Percentiles rank a stretch among this genome's conserved stretches.
Evolutionary conservation across 2,113 vertebrate species (phyloP).

Genomic region (Cichladusa arquata): DNA sequence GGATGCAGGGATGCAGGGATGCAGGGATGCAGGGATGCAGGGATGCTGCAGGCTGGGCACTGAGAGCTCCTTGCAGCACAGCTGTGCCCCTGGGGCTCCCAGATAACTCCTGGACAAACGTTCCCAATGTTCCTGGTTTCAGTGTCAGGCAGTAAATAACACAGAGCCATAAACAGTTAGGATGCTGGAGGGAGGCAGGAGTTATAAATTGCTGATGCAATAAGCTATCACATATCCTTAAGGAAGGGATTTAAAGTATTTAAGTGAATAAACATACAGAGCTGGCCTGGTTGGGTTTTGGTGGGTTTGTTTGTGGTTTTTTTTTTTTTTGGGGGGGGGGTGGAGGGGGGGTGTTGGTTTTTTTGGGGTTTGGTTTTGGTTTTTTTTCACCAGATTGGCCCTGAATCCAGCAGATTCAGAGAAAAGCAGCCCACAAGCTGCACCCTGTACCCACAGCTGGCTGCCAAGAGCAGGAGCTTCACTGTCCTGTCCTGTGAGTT

Average conservation of each 20-base stretch:
- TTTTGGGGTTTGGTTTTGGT: background rate
- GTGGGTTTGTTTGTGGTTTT: background rate
- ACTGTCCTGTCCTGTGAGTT: background rate
- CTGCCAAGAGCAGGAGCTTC: background rate
- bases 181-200: background rate
- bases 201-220: slow-evolving; percentile 11
- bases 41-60: background rate
- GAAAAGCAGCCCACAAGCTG: background rate
- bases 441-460: background rate
- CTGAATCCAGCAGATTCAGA: background rate
- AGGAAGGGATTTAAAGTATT: slow-evolving; percentile 2
- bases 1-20: too few relatives aligned
- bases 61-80: rapidly evolving
- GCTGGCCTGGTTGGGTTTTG: background rate
- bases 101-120: background rate
- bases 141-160: background rate
- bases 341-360: too few relatives aligned
- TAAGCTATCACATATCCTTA: slow-evolving; percentile 9
- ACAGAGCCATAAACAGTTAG: background rate
- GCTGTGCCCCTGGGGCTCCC: background rate
- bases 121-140: background rate
- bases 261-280: background rate
- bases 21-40: background rate
- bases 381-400: background rate
- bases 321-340: too few relatives aligned